These are phyloP conservation scores for Cyanoderma ruficeps DNA, from an alignment of 2,113 vertebrate genomes.

Conservation along the genomic window DNA sequence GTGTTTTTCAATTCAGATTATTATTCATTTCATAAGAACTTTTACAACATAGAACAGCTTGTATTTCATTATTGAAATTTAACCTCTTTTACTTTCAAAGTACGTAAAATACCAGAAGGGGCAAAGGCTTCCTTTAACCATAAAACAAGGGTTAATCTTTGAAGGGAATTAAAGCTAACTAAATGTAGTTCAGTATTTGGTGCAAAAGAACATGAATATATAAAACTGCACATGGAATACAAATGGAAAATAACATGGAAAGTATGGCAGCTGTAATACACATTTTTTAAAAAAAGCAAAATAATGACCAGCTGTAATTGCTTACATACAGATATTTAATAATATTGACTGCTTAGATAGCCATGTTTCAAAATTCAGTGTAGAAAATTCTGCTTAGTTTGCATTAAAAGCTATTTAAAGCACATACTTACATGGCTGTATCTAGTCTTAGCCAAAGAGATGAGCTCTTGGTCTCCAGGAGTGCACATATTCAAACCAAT, in stretches of 20 bases:
- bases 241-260: not conserved
- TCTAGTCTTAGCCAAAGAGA: constrained; percentile 90
- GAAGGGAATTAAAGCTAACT: not conserved
- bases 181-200: not conserved
- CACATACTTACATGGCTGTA: constrained; percentile 84
- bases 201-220: not conserved
- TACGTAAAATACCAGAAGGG: not conserved
- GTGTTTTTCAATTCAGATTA: not conserved
- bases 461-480: constrained; percentile 96
- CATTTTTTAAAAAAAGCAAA: not conserved
- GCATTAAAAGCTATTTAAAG: not conserved
- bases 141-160: not conserved
- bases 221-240: not conserved
- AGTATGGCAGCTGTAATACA: not conserved
- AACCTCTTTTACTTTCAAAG: not conserved
- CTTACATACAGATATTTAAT: not conserved
- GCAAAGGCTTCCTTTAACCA: not conserved
- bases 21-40: not conserved
- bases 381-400: not conserved
- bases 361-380: not conserved
- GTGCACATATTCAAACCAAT: constrained; percentile 99
- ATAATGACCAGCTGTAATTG: not conserved
- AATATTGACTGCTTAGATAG: not conserved
- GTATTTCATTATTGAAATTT: not conserved
- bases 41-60: not conserved